Base-by-base conservation (phyloP, 1,140 invertebrate genomes). In the Pantala flavescens region DNA sequence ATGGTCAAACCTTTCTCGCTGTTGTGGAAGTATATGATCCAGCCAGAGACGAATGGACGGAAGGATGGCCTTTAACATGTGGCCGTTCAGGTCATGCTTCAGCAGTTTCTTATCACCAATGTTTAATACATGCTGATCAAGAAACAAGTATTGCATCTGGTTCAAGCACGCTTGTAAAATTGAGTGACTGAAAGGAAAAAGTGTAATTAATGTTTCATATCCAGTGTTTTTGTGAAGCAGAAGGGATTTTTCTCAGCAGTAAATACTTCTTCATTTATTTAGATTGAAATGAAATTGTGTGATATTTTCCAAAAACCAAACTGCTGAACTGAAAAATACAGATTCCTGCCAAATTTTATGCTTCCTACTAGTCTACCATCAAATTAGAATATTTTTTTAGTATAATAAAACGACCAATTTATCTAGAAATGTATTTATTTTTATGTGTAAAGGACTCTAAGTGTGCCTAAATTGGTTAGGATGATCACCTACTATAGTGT, bases 21-120 rank as follows among this genome's bases (percentile, higher is more conserved):
- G 90, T 90, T 24, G 92, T 96, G 24, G 94, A 96, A 84, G 90
- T 94, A 72, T 97, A 94, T 80, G 91, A 96, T 83, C 91, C 93
- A 28, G 83, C 83, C 0, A 87, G 84, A 63, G 88, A 95, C 82
- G 81, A 83, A 36, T 97, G 95, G 95, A 85, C 85, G 73, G 84
- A 86, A 76, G 91, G 92, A 24, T 87, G 89, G 24, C 86, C 90
- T 2, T 88, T 97, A 82, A 90, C 90, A n/a, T 93, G 91, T 70
- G 92, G 90, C 23, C 87, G 94, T 76, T 96, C 93, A 36, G 95
- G 94, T 10, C 94, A 96, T 82, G 93, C 93, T 0, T 93, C 93
- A 72, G 93, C 93, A 14, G 92, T 96, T 0, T 94, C 91, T 77
- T 91, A 91, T 81, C 80, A 80, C 55, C 80, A 81, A 9, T 81